These are phyloP conservation scores for Cepphus grylle DNA, from an alignment of 2,113 vertebrate species.

Conservation along the genomic window DNA sequence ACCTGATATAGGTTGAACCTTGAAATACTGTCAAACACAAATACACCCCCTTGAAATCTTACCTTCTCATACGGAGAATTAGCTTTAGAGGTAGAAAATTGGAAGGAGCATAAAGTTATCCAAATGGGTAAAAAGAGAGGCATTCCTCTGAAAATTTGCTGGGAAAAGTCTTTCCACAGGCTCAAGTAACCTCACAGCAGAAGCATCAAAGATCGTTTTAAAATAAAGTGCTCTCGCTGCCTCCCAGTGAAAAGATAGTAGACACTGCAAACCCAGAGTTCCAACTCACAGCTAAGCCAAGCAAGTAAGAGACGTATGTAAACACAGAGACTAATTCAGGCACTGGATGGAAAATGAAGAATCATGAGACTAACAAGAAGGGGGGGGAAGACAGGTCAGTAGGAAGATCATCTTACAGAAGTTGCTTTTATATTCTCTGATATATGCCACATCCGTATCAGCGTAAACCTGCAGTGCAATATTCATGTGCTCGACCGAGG, in stretches of 20 bases:
- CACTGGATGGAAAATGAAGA: neutral
- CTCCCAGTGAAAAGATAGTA: neutral
- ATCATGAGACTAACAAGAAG: neutral
- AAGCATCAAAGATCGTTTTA: neutral
- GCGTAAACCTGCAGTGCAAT: neutral
- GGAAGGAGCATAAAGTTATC: neutral
- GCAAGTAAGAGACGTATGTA: neutral
- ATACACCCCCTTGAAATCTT: neutral
- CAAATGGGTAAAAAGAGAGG: neutral
- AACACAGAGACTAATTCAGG: neutral
- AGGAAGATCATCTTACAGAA: neutral
- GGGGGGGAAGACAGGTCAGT: neutral
- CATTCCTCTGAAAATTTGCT: neutral
- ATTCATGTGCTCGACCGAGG: neutral
- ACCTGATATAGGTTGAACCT: neutral
- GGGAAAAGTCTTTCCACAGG: neutral
- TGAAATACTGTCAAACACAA: neutral
- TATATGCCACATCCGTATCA: neutral
- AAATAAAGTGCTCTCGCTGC: neutral
- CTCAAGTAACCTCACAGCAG: neutral
- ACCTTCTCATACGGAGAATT: neutral
- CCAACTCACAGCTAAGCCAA: neutral
- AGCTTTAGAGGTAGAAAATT: neutral
- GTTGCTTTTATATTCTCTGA: neutral
- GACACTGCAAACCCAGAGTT: neutral